Conservation (phyloP, 2,113 vertebrate genomes). For the Cephalopterus ornatus region DNA sequence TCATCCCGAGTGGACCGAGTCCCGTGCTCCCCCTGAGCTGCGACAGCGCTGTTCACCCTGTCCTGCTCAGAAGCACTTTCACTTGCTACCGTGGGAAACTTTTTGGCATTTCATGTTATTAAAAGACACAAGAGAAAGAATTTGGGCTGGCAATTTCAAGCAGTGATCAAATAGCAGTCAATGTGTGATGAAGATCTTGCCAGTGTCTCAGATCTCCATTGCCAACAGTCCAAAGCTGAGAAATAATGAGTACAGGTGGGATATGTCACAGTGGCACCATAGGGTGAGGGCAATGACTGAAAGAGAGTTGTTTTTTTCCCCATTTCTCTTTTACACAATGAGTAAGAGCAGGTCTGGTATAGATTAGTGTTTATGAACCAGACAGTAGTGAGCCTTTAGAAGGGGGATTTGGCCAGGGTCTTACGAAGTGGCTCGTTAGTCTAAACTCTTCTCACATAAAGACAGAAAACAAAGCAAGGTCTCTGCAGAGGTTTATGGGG, state of each 20-base stretch:
- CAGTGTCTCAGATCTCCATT: background rate
- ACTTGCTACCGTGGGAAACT: background rate
- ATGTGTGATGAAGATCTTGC: background rate
- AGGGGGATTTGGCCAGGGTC: background rate
- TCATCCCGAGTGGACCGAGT: no score
- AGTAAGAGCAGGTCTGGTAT: background rate
- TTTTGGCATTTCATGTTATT: background rate
- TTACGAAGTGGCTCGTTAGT: background rate
- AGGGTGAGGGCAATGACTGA: background rate
- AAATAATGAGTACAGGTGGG: background rate
- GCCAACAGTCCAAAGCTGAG: background rate
- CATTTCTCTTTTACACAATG: background rate
- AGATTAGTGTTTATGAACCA: slow-evolving; percentile 37
- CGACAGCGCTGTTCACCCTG: accelerated
- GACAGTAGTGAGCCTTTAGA: background rate
- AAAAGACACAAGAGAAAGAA: background rate
- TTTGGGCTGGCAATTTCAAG: background rate
- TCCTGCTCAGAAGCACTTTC: background rate
- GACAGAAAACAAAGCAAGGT: background rate
- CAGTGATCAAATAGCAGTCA: background rate
- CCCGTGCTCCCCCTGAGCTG: no score
- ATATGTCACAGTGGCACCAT: background rate
- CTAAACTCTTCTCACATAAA: background rate
- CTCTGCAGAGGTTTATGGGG: background rate
- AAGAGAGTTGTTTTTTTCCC: accelerated